phyloP scores from a whole-genome alignment of 2,797 vertebrate species.

The Gallinago solitaria region DNA sequence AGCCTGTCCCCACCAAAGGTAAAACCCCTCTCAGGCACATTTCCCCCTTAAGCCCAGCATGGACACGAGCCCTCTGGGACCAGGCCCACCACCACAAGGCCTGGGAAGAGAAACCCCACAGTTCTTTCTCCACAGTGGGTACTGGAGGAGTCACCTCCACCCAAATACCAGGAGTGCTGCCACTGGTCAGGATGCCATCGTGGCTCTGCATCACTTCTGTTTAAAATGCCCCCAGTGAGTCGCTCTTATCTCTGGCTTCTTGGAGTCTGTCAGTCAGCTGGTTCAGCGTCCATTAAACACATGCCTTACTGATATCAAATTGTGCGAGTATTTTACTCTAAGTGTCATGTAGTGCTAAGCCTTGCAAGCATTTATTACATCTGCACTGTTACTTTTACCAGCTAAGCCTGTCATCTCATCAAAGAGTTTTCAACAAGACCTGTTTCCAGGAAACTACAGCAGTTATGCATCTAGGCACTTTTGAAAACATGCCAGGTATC shows the following conservation, averaged over 20 bases:
- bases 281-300: neutral
- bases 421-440: slow-evolving; percentile 50
- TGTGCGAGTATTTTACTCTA: slow-evolving; percentile 4
- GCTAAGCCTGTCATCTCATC: slow-evolving; percentile 57
- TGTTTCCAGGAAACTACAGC: slow-evolving; percentile 53
- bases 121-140: neutral
- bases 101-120: neutral
- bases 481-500: slow-evolving; percentile 49
- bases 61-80: fast-evolving
- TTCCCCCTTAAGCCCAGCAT: neutral
- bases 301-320: neutral
- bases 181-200: neutral
- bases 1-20: neutral
- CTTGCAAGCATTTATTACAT: slow-evolving; percentile 51
- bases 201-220: neutral
- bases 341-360: slow-evolving; percentile 41
- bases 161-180: neutral
- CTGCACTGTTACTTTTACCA: slow-evolving; percentile 13
- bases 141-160: fast-evolving
- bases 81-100: neutral
- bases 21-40: fast-evolving
- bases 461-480: slow-evolving; percentile 46
- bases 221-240: neutral
- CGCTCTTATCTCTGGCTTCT: neutral
- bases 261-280: neutral